These are phyloP conservation scores for Serinus canaria DNA, from an alignment of 2,113 vertebrate species.

Conservation along the genomic window DNA sequence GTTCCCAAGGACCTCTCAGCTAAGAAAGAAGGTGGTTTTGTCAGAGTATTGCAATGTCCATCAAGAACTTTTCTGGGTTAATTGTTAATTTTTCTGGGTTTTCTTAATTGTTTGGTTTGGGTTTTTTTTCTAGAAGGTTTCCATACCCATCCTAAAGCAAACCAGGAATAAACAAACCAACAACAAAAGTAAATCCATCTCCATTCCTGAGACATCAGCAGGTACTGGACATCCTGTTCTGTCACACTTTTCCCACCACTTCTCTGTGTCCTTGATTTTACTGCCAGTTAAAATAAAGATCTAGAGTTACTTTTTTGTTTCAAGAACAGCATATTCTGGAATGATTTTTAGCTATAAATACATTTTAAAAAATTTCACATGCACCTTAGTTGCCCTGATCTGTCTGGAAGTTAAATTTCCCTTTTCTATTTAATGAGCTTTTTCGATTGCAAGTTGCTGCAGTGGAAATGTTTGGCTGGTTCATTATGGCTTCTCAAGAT, in stretches of 20 bases:
- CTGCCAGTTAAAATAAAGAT: not conserved
- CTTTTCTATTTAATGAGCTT: not conserved
- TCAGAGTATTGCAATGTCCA: not conserved
- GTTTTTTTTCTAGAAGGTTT: not conserved
- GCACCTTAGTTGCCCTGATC: not conserved
- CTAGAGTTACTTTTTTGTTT: not conserved
- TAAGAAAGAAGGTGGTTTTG: not conserved
- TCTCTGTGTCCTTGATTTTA: not conserved
- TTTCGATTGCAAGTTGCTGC: not conserved
- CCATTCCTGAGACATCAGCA: not conserved
- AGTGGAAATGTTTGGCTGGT: not conserved
- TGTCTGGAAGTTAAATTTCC: not conserved
- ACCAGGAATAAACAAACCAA: not conserved
- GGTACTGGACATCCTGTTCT: not conserved
- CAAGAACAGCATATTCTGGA: not conserved
- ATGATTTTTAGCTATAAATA: not conserved
- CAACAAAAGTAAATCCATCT: not conserved
- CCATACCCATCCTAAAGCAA: not conserved
- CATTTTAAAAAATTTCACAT: not conserved
- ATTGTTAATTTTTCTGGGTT: not conserved
- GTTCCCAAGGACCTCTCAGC: not conserved
- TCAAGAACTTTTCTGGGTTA: not conserved
- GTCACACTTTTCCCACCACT: not conserved
- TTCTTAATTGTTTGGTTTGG: not conserved
- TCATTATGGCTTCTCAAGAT: not conserved